Conservation (phyloP, 2,113 vertebrate species). For the Anguilla japonica region DNA sequence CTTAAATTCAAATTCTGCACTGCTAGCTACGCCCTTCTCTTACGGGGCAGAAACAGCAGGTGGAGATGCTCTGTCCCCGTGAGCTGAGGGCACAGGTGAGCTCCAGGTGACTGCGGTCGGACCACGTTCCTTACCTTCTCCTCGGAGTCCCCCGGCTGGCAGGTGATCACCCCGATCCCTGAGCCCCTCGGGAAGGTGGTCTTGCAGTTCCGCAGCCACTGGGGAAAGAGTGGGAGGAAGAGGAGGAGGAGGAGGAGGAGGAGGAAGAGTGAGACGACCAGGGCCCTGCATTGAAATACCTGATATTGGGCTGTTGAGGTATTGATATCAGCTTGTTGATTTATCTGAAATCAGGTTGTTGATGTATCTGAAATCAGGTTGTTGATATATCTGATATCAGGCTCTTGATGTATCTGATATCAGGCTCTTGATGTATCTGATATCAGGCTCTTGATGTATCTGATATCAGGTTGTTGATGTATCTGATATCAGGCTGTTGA, state of each 20-base stretch:
- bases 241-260: slow-evolving; percentile 14
- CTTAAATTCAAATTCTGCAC: too few relatives aligned
- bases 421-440: neutral
- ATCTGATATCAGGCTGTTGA: neutral
- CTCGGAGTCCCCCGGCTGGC: slow-evolving; percentile 89
- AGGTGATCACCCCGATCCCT: slow-evolving; percentile 83
- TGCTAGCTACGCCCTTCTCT: neutral
- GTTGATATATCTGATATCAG: too few relatives aligned
- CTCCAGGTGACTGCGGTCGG: neutral
- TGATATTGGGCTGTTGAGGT: too few relatives aligned
- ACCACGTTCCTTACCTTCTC: slow-evolving; percentile 82
- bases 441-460: neutral
- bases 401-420: too few relatives aligned
- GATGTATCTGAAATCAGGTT: neutral
- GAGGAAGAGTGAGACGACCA: neutral
- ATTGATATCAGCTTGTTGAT: too few relatives aligned
- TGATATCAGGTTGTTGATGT: neutral
- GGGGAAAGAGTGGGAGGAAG: slow-evolving; percentile 24
- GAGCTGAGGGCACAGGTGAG: neutral
- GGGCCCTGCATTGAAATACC: too few relatives aligned
- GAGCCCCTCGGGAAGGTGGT: slow-evolving; percentile 91
- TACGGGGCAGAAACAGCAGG: neutral
- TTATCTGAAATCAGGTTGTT: neutral
- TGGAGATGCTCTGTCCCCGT: neutral
- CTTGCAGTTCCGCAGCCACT: slow-evolving; percentile 98